Evolutionary conservation across 2,113 vertebrate genomes (phyloP), one percentile per base, ranked within the genome.

Genomic region (Nipponia nippon): DNA sequence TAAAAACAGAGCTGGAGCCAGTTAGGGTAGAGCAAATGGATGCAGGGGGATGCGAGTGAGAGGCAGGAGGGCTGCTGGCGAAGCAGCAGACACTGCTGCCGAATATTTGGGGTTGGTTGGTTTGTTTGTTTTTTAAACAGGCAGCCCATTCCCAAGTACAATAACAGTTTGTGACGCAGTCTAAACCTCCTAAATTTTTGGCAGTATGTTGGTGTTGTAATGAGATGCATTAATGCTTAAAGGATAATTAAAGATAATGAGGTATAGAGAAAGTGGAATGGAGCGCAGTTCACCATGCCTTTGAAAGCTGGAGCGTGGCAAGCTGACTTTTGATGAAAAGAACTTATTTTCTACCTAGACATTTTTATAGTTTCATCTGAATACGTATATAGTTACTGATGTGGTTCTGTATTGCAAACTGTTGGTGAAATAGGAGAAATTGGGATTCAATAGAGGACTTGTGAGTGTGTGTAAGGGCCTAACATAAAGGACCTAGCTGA

Each of bases 231-330:
- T 95, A 89, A 67, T 4, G 11, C 73, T 85, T 91, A 42, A 81
- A 92, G 85, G 83, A 46, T 62, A 92, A 81, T 89, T 91, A 17
- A 87, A 94, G 78, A 84, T 95, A 76, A 83, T 91, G 65, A 87
- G 11, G 7, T 89, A 61, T 36, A 56, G 36, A 82, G 80, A 91
- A 76, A 91, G 70, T 40, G 38, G 36, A 89, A 50, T 59, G 47
- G 40, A 89, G 78, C 2, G 0, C 32, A 47, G 34, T 52, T 38
- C 29, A 22, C 20, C 7, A 4, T 3, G 16, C 49, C 36, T 78
- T 18, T 59, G 78, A 85, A 91, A 85, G 73, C 38, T 1, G 1
- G 30, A 82, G 52, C 0, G 1, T 59, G 69, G 59, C 42, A 75
- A 78, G 49, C 47, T 76, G 83, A 71, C 61, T 93, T 78, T 6